Percentiles rank a stretch among this genome's conserved stretches.
Evolutionary conservation across 2,888 invertebrate genomes (phyloP).

Genomic region (Pseudococcus jackbeardsleyi): DNA sequence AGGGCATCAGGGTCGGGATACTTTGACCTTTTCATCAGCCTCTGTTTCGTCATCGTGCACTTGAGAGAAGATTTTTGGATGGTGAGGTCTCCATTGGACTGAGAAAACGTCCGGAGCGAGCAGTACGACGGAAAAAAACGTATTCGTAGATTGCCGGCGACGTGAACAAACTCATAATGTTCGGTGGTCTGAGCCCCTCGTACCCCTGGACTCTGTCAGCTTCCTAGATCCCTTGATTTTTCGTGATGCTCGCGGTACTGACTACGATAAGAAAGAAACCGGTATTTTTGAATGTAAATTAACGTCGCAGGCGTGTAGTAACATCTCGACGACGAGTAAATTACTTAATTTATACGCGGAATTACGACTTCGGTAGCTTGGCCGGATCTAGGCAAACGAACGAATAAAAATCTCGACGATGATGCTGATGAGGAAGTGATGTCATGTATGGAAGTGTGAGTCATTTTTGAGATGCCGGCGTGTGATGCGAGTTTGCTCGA

Average conservation of each 20-base stretch:
- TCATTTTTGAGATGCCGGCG: not conserved
- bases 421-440: not conserved
- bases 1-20: conserved; percentile 1
- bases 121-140: no score
- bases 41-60: not conserved
- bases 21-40: conserved; percentile 1
- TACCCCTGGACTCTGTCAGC: not conserved
- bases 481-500: no score
- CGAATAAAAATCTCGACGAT: not conserved
- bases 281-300: not conserved
- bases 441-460: not conserved
- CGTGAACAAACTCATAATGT: no score
- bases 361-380: not conserved
- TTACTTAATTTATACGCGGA: not conserved
- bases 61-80: not conserved
- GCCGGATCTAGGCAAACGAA: no score
- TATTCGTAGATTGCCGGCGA: no score
- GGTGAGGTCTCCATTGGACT: not conserved
- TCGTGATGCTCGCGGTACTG: not conserved
- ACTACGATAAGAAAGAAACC: not conserved
- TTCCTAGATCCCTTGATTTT: not conserved
- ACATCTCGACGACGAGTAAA: not conserved
- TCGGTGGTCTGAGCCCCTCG: not conserved
- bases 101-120: not conserved
- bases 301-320: not conserved